Percentiles rank a stretch among this genome's conserved stretches.
Conservation (phyloP, 2,113 vertebrate genomes). For the Ammodytes marinus region DNA sequence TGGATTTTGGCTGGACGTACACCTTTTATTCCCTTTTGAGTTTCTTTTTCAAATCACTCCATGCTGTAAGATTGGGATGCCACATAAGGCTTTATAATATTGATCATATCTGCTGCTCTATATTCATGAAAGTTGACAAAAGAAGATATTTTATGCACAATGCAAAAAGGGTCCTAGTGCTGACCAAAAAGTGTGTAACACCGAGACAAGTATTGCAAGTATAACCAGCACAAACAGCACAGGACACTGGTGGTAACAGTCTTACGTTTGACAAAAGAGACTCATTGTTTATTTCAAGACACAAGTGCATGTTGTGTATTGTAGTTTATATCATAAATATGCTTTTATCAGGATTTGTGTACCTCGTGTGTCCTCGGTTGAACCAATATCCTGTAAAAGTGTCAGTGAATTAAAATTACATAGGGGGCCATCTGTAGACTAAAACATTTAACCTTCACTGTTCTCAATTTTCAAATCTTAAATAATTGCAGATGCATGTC, state of each 20-base stretch:
- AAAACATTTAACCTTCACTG: constrained; percentile 28
- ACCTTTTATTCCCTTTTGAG: constrained; percentile 8
- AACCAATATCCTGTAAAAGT: constrained; percentile 38
- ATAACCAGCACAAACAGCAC: background rate
- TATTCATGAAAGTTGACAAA: background rate
- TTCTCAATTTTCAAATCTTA: constrained; percentile 32
- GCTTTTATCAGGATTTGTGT: background rate
- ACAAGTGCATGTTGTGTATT: background rate
- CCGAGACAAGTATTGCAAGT: background rate
- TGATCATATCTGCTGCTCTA: background rate
- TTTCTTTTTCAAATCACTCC: background rate
- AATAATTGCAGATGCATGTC: constrained; percentile 40
- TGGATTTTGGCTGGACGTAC: constrained; percentile 55
- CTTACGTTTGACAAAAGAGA: too few relatives aligned
- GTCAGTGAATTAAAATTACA: constrained; percentile 10
- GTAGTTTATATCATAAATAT: constrained; percentile 13
- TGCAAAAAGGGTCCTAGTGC: background rate
- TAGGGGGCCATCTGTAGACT: constrained; percentile 11
- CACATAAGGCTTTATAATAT: background rate
- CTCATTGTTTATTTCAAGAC: background rate
- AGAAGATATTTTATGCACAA: background rate
- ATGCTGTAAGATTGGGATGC: background rate
- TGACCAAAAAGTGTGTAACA: background rate
- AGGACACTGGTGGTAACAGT: too few relatives aligned
- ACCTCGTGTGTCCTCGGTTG: constrained; percentile 22